phyloP scores from a whole-genome alignment of 2,797 vertebrate genomes.

The Gallirallus australis region DNA sequence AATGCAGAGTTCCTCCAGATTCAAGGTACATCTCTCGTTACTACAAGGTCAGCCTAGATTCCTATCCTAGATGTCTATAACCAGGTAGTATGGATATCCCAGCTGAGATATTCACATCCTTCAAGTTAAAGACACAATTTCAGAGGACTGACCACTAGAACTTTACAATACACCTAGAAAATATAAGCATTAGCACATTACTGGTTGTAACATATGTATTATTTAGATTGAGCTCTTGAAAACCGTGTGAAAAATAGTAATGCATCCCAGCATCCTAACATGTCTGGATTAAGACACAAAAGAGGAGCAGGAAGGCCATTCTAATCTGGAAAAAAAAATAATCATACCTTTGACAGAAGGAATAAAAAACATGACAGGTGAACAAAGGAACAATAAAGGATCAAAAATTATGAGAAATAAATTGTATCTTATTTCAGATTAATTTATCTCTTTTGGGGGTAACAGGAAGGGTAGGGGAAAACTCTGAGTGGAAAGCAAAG shows the following conservation, averaged over 20 bases:
- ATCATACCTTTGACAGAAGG: not conserved
- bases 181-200: not conserved
- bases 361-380: not conserved
- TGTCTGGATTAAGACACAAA: not conserved
- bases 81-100: not conserved
- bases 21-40: not conserved
- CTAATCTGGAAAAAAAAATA: not conserved
- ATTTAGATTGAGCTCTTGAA: not conserved
- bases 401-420: not conserved
- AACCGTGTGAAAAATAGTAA: not conserved
- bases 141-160: not conserved
- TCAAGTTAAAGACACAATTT: not conserved
- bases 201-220: not conserved
- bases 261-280: not conserved
- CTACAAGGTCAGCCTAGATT: not conserved
- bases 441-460: not conserved
- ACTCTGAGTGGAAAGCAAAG: not conserved
- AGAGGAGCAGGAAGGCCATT: not conserved
- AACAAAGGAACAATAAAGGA: not conserved
- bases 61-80: not conserved
- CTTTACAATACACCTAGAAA: not conserved
- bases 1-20: not conserved
- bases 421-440: not conserved
- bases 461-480: not conserved
- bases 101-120: not conserved